Base-by-base conservation (phyloP, 2,888 invertebrate species). In the Amblyjoppa proteus region DNA sequence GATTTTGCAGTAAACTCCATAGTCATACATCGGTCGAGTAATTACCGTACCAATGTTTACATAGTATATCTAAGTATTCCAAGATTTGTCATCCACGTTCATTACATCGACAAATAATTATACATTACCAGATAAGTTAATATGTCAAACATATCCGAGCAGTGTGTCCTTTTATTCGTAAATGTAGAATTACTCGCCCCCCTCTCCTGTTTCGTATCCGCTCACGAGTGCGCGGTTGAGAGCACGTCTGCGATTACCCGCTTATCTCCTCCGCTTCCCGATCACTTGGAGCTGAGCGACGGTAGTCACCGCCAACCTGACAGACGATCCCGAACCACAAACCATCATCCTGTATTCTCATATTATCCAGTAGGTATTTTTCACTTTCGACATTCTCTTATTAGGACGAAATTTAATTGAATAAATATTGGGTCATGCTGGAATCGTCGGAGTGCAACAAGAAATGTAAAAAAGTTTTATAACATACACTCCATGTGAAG, bases 181-280 rank as follows among this genome's bases (percentile, higher is more conserved):
- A 88, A 87, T 86, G 83, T 88, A 78, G 79, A 88, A 89, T 89
- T 87, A 88, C 87, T 80, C 41, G 79, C 79, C 84, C 87, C 75
- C 66, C 84, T 38, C 70, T 73, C 49, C 74, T 56, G 53, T 64
- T 70, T 87, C 87, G 88, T 89, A 88, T 89, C 89, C 89, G 88
- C 82, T 88, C 75, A 79, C 74, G 79, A 51, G 70, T 77, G 83
- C 78, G 81, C 81, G 74, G 70, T 64, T 73, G 80, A 76, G 73
- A 81, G 73, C 84, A 74, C 79, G 82, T 81, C 87, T 83, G 84
- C 87, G 87, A 89, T 89, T 88, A 88, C 88, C 84, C 84, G 89
- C 84, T 87, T 85, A 89, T 89, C 88, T 88, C 87, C 83, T 87
- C 84, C 85, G 84, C 87, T 89, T 88, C 88, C 87, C 87, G 84